Conservation (phyloP, 1,140 invertebrate species). For the Globodera rostochiensis region DNA sequence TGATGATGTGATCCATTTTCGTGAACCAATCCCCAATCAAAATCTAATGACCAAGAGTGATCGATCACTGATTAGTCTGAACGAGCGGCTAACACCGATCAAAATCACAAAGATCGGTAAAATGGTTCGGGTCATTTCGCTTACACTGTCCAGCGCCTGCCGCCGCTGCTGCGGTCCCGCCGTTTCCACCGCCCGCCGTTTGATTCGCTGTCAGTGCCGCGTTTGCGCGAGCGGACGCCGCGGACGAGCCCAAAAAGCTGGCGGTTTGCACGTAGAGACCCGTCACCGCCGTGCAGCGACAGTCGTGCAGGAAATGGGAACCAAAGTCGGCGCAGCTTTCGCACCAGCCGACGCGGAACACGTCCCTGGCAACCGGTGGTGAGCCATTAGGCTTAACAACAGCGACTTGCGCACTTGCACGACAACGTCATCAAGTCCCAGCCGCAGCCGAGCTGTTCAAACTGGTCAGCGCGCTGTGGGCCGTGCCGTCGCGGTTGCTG, state of each 20-base stretch:
- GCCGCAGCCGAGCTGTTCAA: slow-evolving; percentile 41
- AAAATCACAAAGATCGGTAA: too few species aligned
- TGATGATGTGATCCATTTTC: too few species aligned
- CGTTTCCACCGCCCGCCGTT: slow-evolving; percentile 4
- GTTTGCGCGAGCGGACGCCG: slow-evolving; percentile 23
- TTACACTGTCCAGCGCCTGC: neutral
- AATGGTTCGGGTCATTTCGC: too few species aligned
- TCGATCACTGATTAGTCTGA: too few species aligned
- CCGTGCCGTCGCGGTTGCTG: neutral
- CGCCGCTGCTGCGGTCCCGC: neutral
- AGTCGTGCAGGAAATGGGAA: slow-evolving; percentile 35
- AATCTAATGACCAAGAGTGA: too few species aligned
- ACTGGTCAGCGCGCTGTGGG: slow-evolving; percentile 31
- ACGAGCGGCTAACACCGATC: too few species aligned
- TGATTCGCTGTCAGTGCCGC: slow-evolving; percentile 6
- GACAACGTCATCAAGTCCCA: slow-evolving; percentile 35
- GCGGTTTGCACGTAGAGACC: slow-evolving; percentile 33
- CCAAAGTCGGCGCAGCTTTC: slow-evolving; percentile 42
- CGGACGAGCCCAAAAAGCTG: slow-evolving; percentile 25
- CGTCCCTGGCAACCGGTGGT: slow-evolving; percentile 12
- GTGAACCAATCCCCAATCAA: too few species aligned
- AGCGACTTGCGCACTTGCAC: slow-evolving; percentile 23
- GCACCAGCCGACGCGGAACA: slow-evolving; percentile 40
- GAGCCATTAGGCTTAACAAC: slow-evolving; percentile 20
- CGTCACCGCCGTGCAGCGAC: slow-evolving; percentile 37